A percentile compares a stretch with the other conserved stretches of the same genome.
These are phyloP conservation scores for Lithobates pipiens DNA, from an alignment of 2,797 vertebrate genomes.

Conservation along the genomic window DNA sequence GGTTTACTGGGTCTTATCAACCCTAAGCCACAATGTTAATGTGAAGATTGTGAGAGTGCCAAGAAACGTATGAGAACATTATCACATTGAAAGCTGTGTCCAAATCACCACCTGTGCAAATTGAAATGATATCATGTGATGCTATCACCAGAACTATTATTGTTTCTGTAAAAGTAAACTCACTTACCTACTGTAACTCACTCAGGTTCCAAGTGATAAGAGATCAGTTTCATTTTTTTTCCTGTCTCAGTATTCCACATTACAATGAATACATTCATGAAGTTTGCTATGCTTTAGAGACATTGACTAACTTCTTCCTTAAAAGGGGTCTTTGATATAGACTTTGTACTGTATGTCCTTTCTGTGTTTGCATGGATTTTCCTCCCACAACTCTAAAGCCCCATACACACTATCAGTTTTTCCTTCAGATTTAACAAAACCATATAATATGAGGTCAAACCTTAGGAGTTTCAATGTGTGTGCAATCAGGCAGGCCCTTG, in stretches of 20 bases:
- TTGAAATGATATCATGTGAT: slow-evolving; percentile 56
- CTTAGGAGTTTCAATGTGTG: too few relatives aligned
- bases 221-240: slow-evolving; percentile 14
- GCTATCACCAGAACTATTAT: slow-evolving; percentile 16
- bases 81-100: slow-evolving; percentile 15
- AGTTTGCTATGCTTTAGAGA: background rate
- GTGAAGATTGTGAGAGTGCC: slow-evolving; percentile 36
- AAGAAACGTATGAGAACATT: slow-evolving; percentile 34
- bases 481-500: too few relatives aligned
- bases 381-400: too few relatives aligned
- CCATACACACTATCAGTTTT: too few relatives aligned
- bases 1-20: slow-evolving; percentile 18
- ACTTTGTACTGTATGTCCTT: too few relatives aligned
- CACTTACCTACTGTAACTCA: slow-evolving; percentile 13
- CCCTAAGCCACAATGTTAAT: slow-evolving; percentile 46
- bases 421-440: too few relatives aligned
- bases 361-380: too few relatives aligned
- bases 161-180: slow-evolving; percentile 46
- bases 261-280: slow-evolving; percentile 32
- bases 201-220: slow-evolving; percentile 45
- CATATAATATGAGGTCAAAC: too few relatives aligned
- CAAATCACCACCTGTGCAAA: slow-evolving; percentile 59
- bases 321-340: too few relatives aligned
- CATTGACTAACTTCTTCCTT: too few relatives aligned
- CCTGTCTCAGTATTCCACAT: slow-evolving; percentile 8